A percentile compares a stretch with the other conserved stretches of the same genome.
phyloP scores from a whole-genome alignment of 1,140 invertebrate genomes.

The Aphaenogaster floridana region DNA sequence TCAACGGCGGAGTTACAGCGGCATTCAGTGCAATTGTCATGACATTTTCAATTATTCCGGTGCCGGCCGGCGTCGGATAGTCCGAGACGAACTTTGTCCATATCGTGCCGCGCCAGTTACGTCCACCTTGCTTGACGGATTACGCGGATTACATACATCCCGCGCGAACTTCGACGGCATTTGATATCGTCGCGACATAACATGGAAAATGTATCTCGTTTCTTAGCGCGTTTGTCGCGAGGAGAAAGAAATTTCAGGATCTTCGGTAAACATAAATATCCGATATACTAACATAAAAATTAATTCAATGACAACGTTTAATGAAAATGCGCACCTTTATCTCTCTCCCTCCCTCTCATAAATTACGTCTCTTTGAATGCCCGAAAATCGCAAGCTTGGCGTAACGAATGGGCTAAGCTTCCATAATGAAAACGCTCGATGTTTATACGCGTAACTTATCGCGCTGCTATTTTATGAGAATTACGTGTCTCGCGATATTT shows the following conservation, averaged over 20 bases:
- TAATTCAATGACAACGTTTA: neutral
- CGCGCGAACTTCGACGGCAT: constrained; percentile 38
- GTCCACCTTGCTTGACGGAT: constrained; percentile 49
- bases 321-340: neutral
- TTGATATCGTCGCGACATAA: constrained; percentile 17
- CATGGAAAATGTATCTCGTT: neutral
- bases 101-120: constrained; percentile 54
- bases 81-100: constrained; percentile 45
- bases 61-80: constrained; percentile 18
- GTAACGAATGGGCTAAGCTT: constrained; percentile 26
- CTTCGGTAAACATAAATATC: neutral
- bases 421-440: constrained; percentile 48
- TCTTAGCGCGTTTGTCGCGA: neutral
- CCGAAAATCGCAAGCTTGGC: constrained; percentile 9
- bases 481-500: constrained; percentile 40
- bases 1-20: constrained; percentile 30
- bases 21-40: constrained; percentile 48
- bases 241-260: neutral
- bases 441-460: constrained; percentile 56
- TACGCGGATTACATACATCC: constrained; percentile 49
- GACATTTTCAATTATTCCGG: constrained; percentile 61
- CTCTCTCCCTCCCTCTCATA: constrained; percentile 7
- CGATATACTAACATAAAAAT: constrained; percentile 30
- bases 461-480: constrained; percentile 35
- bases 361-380: constrained; percentile 30